These are phyloP conservation scores for Enteromius radiatus DNA, from an alignment of 2,797 vertebrate genomes.

Conservation along the genomic window DNA sequence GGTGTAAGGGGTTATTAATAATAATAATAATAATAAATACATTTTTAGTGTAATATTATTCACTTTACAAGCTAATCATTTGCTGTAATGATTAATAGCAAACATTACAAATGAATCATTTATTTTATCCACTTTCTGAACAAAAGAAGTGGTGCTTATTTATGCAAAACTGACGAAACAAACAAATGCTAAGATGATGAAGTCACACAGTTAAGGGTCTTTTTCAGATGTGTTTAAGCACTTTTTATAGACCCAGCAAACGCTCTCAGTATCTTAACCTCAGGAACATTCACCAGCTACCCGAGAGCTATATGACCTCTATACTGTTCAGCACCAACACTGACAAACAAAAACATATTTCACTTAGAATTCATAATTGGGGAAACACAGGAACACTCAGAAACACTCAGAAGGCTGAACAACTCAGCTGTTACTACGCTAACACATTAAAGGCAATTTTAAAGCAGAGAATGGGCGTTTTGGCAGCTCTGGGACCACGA, in stretches of 20 bases:
- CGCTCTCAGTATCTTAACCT: not conserved
- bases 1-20: not conserved
- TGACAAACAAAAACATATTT: constrained; percentile 8
- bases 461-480: constrained; percentile 27
- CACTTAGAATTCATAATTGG: not conserved
- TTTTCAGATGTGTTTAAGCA: not conserved
- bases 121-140: not conserved
- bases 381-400: constrained; percentile 10
- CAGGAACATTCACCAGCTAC: not conserved
- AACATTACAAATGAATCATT: not conserved
- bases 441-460: constrained; percentile 30
- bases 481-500: constrained; percentile 38
- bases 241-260: not conserved
- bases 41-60: not conserved
- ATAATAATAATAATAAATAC: not conserved
- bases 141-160: too few species aligned
- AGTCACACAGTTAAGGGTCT: not conserved
- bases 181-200: not conserved
- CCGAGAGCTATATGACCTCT: not conserved
- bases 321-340: not conserved
- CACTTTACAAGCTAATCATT: not conserved
- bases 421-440: not conserved
- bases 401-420: not conserved
- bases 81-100: not conserved
- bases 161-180: not conserved